Evolutionary conservation across 2,888 invertebrate genomes (phyloP), one percentile per base, ranked within the genome.

Genomic region (Phragmatobia fuliginosa): DNA sequence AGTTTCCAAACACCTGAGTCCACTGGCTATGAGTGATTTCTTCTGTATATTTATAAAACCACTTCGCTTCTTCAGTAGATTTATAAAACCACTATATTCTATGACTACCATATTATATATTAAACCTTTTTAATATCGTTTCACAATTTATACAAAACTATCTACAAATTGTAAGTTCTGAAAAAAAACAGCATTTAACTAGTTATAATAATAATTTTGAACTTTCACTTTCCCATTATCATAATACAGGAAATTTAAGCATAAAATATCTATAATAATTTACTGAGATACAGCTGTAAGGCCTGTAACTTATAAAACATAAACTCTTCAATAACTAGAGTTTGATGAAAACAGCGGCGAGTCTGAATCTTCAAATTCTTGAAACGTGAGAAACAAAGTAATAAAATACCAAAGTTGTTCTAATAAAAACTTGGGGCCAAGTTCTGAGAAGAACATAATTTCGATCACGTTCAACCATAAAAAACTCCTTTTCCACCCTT

Each of bases 381-480:
- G 67, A 74, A 70, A 72, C 74, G 66, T 65, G 76, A 76, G 79
- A 77, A 76, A 83, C 83, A 78, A 78, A 80, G 82, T 79, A 76
- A 84, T 87, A 86, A 86, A 85, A 85, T 76, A 83, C 66, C 76
- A 77, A 84, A 79, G 76, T 82, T 83, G 79, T 79, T 75, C 80
- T 77, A 84, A 85, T 87, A 86, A 85, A 86, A 86, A 84, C 81
- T 82, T 83, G 71, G 71, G 49, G 45, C 45, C 38, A 66, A 74
- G 62, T 72, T 66, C 38, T 68, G 68, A 76, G 81, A 83, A 76
- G 81, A 81, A 85, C 81, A 87, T 89, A 85, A 92, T 91, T 92
- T 92, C 87, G 88, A 89, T 92, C 91, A 91, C 91, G 91, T 90
- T 84, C 78, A 76, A 76, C 84, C 82, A 86, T 92, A 92, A 91